Percentiles rank a stretch among this genome's conserved stretches.
phyloP scores from a whole-genome alignment of 2,113 vertebrate genomes.

The Gila orcuttii region DNA sequence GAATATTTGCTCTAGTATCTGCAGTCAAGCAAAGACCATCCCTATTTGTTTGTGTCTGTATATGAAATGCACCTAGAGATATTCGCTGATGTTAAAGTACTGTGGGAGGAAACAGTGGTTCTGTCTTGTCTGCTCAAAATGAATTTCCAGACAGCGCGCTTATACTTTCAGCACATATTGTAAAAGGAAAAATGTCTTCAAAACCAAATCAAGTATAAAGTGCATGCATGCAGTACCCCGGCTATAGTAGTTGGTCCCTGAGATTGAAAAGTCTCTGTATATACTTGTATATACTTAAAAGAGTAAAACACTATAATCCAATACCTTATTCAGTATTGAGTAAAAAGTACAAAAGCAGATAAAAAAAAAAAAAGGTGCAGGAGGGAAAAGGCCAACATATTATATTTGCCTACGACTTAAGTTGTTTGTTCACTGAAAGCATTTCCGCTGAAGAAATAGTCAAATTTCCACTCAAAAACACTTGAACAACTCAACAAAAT shows the following conservation, averaged over 20 bases:
- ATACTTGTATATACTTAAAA: too few relatives aligned
- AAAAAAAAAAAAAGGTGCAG: neutral
- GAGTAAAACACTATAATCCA: neutral
- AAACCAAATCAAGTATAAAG: constrained; percentile 14
- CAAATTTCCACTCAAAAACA: neutral
- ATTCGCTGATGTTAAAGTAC: neutral
- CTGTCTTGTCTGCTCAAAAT: constrained; percentile 6
- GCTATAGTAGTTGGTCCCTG: neutral
- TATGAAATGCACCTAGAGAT: neutral
- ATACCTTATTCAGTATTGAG: neutral
- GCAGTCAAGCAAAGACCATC: constrained; percentile 5
- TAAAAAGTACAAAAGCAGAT: neutral
- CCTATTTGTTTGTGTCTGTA: constrained; percentile 5
- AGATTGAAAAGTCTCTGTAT: neutral
- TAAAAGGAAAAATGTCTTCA: neutral
- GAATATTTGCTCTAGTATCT: neutral
- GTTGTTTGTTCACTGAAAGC: constrained; percentile 10
- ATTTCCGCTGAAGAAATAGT: neutral
- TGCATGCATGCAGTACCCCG: neutral
- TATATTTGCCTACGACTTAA: neutral
- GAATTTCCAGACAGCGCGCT: neutral
- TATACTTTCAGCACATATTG: constrained; percentile 1
- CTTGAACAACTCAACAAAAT: constrained; percentile 1
- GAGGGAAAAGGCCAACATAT: neutral
- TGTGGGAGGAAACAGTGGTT: constrained; percentile 9